Evolutionary conservation across 30 jellyfish, hydroid and myxozoan species (phyloP), one percentile per base, ranked within the genome.

Genomic region (Pelagia noctiluca): DNA sequence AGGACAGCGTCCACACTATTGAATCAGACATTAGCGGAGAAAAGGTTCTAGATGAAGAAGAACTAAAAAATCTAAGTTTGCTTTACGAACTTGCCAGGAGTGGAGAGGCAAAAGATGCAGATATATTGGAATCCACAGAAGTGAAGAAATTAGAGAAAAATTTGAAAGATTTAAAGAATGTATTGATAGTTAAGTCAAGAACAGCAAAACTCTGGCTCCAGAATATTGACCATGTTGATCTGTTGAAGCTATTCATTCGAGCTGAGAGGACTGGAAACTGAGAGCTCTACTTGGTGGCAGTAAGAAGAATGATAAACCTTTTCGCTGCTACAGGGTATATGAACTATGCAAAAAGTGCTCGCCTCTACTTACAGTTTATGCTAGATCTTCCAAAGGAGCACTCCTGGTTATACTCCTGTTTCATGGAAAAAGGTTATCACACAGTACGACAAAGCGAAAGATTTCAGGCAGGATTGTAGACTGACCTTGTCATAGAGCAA

Each of bases 261-360:
- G 89, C 92, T 29, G 89, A 82, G 89, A 29, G 89, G 60, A 82
- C 92, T 24, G 89, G 92, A 25, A 75, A 82, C 47, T 82, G 89
- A 82, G 47, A 26, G 42, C 52, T 63, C 35, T 82, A 82, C 60
- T 89, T 82, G 50, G 36, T n/a, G 33, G 80, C 89, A n/a, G 80
- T 82, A 5, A 23, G 89, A 23, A 29, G 63, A 50, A 84, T 84
- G 93, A 26, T 84, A 36, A 84, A 76, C 66, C 76, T 63, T 22
- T 84, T 75, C 62, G 95, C 92, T 68, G 92, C 86, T 26, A 26
- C 95, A 21, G 93, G 85, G 35, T 87, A 63, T 28, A 65, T 53
- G 52, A 49, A 76, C 88, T 82, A 82, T 82, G 92, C 92, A 31
- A 82, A 69, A 63, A 82, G 89, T 50, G 83, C 92, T n/a, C 47